Conservation (phyloP, 2,888 invertebrate genomes). For the Dryococelus australis region DNA sequence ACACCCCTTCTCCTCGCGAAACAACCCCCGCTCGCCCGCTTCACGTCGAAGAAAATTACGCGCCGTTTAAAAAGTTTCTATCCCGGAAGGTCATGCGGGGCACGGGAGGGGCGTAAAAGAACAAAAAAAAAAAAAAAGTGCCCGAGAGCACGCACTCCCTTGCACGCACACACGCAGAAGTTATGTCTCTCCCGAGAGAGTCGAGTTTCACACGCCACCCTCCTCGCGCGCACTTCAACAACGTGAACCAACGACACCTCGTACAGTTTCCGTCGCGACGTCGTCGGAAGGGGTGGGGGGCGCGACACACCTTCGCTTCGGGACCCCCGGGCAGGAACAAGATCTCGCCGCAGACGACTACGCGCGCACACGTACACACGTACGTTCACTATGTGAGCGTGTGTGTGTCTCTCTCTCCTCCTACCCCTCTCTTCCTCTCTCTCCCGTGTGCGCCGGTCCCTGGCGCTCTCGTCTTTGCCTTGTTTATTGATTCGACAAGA, state of each 20-base stretch:
- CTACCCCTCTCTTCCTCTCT: background rate
- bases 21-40: background rate
- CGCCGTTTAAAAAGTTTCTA: background rate
- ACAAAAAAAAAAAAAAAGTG: too few relatives aligned
- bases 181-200: background rate
- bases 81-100: background rate
- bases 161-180: background rate
- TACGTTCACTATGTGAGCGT: background rate
- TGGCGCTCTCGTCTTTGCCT: slow-evolving; percentile 29
- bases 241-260: too few relatives aligned
- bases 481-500: slow-evolving; percentile 38
- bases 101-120: background rate
- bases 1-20: background rate
- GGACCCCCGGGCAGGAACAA: slow-evolving; percentile 11
- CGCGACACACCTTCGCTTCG: slow-evolving; percentile 11
- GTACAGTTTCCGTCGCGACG: background rate
- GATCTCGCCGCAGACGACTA: background rate
- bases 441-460: slow-evolving; percentile 26
- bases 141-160: background rate
- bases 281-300: background rate
- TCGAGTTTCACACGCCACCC: background rate
- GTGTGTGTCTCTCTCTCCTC: background rate
- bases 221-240: too few relatives aligned
- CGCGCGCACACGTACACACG: background rate
- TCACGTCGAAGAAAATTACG: background rate